Evolutionary conservation across 2,888 invertebrate genomes (phyloP), one percentile per base, ranked within the genome.

Genomic region (Melieria omissa): DNA sequence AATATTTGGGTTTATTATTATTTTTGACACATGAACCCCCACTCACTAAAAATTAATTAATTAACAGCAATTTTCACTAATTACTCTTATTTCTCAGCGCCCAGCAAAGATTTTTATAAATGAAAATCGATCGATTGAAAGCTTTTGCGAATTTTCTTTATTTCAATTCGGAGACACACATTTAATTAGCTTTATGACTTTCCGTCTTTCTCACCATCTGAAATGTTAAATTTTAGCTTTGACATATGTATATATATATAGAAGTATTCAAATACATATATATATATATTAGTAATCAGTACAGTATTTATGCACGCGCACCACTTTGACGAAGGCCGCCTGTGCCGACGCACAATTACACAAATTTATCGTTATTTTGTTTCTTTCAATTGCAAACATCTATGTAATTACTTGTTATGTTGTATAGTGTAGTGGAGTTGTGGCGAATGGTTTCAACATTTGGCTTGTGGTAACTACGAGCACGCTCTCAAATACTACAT

Each of bases 131-230:
- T 29, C 3, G 2, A 29, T 29, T 29, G 29, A 57, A 10, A 42
- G 66, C 73, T 55, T 74, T 71, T 77, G 62, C 75, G 78, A 79
- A 78, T 80, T 83, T 81, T 81, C 79, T 82, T 81, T 75, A 80
- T 77, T 82, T 82, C 79, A 79, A 80, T 81, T 83, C 80, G 78
- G 75, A 77, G 77, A 78, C 77, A 81, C 82, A 81, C 83, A 83
- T 61, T 61, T 60, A 60, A 52, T 61, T 67, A 16, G 44, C 45
- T 65, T 65, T 61, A 16, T 29, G 29, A 29, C 29, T 29, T 29
- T 29, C 29, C 29, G 29, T 29, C 29, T 29, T 29, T 3, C 29
- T 29, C 29, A 29, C 29, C 29, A 29, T 29, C 29, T 29, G 29
- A 29, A 29, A 29, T 29, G 29, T 29, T 29, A 29, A 29, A 29